A percentile compares a stretch with the other conserved stretches of the same genome.
Evolutionary conservation across 1,140 invertebrate species (phyloP).

Genomic region (Trachelipus rathkii): DNA sequence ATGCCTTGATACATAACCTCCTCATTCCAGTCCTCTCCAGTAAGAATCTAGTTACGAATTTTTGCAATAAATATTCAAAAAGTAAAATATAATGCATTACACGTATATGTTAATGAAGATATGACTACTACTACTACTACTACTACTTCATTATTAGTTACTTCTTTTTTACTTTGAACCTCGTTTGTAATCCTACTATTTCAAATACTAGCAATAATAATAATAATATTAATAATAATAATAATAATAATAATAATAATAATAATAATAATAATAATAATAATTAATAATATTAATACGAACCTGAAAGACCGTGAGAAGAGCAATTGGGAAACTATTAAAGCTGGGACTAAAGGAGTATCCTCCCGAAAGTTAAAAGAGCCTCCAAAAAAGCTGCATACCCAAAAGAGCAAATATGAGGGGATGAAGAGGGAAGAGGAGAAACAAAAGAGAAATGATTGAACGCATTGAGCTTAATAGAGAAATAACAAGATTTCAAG

Average conservation of each 20-base stretch:
- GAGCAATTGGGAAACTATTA: conserved; percentile 97
- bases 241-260: too few species aligned
- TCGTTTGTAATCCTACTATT: too few species aligned
- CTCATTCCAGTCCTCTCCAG: conserved; percentile 99
- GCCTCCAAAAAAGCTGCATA: conserved; percentile 99
- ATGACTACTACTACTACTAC: too few species aligned
- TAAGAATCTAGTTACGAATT: conserved; percentile 75
- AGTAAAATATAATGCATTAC: too few species aligned
- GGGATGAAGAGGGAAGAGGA: conserved; percentile 99
- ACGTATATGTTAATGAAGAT: too few species aligned
- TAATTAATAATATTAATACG: conserved; percentile 8
- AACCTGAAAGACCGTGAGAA: conserved; percentile 98
- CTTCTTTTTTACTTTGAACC: too few species aligned
- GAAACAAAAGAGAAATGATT: conserved; percentile 98
- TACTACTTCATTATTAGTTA: too few species aligned
- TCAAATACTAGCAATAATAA: too few species aligned
- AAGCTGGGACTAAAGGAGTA: conserved; percentile 96
- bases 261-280: not conserved
- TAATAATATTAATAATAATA: too few species aligned
- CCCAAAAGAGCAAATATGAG: conserved; percentile 99
- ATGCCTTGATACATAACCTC: conserved; percentile 99
- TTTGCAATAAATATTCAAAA: too few species aligned
- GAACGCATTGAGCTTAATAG: conserved; percentile 99
- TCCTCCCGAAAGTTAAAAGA: conserved; percentile 95
- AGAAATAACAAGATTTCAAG: conserved; percentile 97